Evolutionary conservation across 1,140 invertebrate species (phyloP).

Genomic region (Melitaea cinxia): DNA sequence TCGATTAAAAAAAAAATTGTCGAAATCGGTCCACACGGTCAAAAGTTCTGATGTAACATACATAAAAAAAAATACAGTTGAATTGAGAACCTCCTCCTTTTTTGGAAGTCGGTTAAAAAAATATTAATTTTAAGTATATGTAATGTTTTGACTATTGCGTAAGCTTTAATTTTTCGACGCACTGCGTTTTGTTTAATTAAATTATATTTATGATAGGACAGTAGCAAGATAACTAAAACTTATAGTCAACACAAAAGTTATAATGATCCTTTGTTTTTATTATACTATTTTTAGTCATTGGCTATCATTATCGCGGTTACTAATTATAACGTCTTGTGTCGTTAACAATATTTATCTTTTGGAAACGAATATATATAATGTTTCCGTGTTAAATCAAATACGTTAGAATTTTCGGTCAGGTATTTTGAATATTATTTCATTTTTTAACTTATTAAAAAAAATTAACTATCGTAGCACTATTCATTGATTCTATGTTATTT

Average conservation of each 20-base stretch:
- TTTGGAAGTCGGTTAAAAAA: no score
- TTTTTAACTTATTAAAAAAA: no score
- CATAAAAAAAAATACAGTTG: no score
- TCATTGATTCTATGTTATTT: no score
- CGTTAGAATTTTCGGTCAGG: not conserved
- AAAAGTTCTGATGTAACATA: no score
- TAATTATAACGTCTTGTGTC: constrained; percentile 16
- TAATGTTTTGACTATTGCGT: no score
- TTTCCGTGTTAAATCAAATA: constrained; percentile 16
- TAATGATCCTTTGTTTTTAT: constrained; percentile 11
- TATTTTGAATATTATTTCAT: no score
- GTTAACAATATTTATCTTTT: constrained; percentile 24
- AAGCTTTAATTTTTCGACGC: not conserved
- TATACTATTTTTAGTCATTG: constrained; percentile 16
- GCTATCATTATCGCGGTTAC: constrained; percentile 11
- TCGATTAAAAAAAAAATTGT: no score
- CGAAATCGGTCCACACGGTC: no score
- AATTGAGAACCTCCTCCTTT: no score
- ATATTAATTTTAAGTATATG: no score
- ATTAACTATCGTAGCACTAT: no score
- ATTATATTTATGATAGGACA: not conserved
- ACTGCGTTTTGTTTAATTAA: not conserved
- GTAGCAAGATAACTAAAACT: not conserved
- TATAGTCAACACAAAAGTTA: not conserved
- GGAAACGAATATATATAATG: constrained; percentile 10